Evolutionary conservation across 1,140 invertebrate genomes (phyloP), one percentile per base, ranked within the genome.

Genomic region (Nephila pilipes): DNA sequence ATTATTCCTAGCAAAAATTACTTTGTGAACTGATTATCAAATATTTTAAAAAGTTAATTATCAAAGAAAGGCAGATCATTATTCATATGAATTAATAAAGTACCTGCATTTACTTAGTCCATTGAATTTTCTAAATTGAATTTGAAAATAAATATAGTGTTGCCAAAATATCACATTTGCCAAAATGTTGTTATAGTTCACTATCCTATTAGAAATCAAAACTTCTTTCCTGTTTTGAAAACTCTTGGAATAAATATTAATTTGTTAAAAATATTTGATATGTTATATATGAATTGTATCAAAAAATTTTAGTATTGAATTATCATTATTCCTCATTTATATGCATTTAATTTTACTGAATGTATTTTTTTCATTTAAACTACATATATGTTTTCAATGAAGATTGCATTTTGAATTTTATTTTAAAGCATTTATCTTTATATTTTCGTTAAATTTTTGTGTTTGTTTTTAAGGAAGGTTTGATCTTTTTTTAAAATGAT

Each of bases 231-330:
- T n/a, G 12, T 65, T 65, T 65, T 65, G 29, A 75, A 32, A 75
- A 29, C 22, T 65, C 25, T 12, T 12, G 8, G 69, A 20, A 60
- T 20, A 20, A 60, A 32, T 75, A 75, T 75, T 36, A 32, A 32
- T 29, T 32, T 32, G 69, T 75, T 75, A 75, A 75, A 75, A 75
- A 18, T 75, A 16, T 75, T 65, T 75, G 25, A 75, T 75, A 75
- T 8, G 32, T 75, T 14, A 29, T 69, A 25, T 75, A 12, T 2
- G 4, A 16, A 65, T 32, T 75, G 14, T 75, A 12, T 75, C 3
- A 32, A 29, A 32, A 75, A 3, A 75, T 75, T 4, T 75, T 25
- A n/a, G n/a, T n/a, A 65, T n/a, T 75, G 69, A 75, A 2, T 4
- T 18, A 6, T 36, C 69, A 18, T 75, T 18, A 16, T 18, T 75